Conservation (phyloP, 2,797 vertebrate species). For the Characodon lateralis region DNA sequence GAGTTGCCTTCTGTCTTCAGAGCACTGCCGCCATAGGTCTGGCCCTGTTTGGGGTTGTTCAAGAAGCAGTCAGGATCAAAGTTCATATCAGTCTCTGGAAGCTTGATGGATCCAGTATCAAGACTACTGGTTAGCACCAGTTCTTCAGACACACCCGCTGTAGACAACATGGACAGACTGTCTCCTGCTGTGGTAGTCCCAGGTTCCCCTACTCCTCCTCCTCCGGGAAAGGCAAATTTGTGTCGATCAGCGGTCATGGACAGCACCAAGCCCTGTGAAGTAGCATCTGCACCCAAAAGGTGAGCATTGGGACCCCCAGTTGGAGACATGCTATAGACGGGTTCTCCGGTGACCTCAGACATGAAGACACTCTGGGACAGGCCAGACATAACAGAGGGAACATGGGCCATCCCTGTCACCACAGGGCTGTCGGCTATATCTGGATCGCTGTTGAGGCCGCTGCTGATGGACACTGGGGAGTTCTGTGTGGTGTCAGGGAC, state of each 20-base stretch:
- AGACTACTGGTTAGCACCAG: slow-evolving; percentile 96
- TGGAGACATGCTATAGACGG: slow-evolving; percentile 97
- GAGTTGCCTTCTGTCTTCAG: slow-evolving; percentile 89
- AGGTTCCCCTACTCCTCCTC: slow-evolving; percentile 71
- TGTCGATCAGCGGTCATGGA: slow-evolving; percentile 93
- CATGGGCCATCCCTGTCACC: slow-evolving; percentile 94
- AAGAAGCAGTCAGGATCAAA: slow-evolving; percentile 99
- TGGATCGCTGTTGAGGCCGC: slow-evolving; percentile 95
- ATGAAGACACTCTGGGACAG: slow-evolving; percentile 98
- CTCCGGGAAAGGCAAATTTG: slow-evolving; percentile 95
- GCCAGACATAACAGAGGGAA: slow-evolving; percentile 95
- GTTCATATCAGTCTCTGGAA: slow-evolving; percentile 96
- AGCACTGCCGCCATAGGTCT: slow-evolving; percentile 96
- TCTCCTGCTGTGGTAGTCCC: slow-evolving; percentile 82
- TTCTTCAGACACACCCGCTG: slow-evolving; percentile 92
- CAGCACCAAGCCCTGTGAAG: slow-evolving; percentile 92
- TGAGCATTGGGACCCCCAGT: slow-evolving; percentile 92
- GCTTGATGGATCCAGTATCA: slow-evolving; percentile 89
- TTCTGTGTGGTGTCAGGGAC: slow-evolving; percentile 99
- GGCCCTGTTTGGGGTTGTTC: slow-evolving; percentile 99
- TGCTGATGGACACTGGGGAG: slow-evolving; percentile 99
- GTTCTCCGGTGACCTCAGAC: slow-evolving; percentile 95
- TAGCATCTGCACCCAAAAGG: slow-evolving; percentile 91
- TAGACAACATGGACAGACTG: slow-evolving; percentile 90
- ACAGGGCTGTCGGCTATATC: slow-evolving; percentile 97